Percentiles rank a stretch among this genome's conserved stretches.
phyloP scores from a whole-genome alignment of 2,113 vertebrate species.

The Cavia porcellus region DNA sequence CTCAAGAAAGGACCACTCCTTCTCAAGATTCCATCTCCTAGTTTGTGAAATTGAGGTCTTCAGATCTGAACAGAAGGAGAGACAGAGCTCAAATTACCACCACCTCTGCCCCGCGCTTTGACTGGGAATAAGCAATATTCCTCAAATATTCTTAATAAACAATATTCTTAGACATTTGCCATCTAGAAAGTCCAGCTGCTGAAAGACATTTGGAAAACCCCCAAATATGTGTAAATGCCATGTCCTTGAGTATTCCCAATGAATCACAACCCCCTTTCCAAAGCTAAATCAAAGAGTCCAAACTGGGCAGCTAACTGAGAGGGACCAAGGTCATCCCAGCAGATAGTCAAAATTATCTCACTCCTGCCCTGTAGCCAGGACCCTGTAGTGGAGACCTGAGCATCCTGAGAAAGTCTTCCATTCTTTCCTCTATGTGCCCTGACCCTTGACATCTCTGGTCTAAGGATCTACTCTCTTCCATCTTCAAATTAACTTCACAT shows the following conservation, averaged over 20 bases:
- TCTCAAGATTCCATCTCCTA: not conserved
- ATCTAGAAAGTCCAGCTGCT: conserved; percentile 34
- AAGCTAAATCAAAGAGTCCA: not conserved
- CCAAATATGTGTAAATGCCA: conserved; percentile 10
- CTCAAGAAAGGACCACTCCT: not conserved
- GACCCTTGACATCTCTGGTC: not conserved
- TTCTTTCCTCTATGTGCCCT: not conserved
- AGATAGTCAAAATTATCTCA: not conserved
- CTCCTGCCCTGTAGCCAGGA: not conserved
- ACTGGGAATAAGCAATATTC: not conserved
- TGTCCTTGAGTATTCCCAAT: not conserved
- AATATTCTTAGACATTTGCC: not conserved
- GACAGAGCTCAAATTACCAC: not conserved
- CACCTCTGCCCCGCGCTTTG: not conserved
- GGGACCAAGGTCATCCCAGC: not conserved
- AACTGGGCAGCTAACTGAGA: not conserved
- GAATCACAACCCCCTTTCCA: not conserved
- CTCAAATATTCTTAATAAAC: no score
- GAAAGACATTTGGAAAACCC: conserved; percentile 37
- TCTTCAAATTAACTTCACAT: conserved; percentile 13
- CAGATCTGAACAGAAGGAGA: not conserved
- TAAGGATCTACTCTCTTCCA: not conserved
- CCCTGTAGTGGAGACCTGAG: not conserved
- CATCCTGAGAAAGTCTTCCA: not conserved
- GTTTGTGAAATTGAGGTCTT: not conserved